phyloP scores from a whole-genome alignment of 2,888 invertebrate species.

The Melolontha melolontha region DNA sequence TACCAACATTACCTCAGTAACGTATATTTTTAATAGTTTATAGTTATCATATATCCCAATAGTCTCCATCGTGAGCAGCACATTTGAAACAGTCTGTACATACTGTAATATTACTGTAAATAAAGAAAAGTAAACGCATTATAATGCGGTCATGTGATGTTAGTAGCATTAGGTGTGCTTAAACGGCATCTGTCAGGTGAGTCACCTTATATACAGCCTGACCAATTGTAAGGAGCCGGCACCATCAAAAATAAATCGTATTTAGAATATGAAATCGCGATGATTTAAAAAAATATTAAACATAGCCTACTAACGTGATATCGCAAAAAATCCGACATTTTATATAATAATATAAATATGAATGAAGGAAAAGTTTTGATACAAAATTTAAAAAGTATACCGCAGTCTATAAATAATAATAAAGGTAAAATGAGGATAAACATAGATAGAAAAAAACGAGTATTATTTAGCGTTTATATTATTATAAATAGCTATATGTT shows the following conservation, averaged over 20 bases:
- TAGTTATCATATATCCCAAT: too few relatives aligned
- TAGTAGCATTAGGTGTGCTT: conserved; percentile 52
- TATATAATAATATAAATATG: conserved; percentile 61
- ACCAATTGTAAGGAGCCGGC: conserved; percentile 38
- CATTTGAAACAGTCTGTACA: conserved; percentile 28
- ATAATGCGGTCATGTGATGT: conserved; percentile 57
- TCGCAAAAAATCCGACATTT: conserved; percentile 62
- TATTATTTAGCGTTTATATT: conserved; percentile 61
- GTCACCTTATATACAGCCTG: background rate
- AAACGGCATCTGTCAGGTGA: conserved; percentile 40
- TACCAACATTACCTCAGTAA: too few relatives aligned
- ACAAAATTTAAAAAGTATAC: conserved; percentile 65
- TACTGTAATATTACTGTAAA: conserved; percentile 62
- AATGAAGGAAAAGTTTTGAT: conserved; percentile 65
- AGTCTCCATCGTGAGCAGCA: background rate
- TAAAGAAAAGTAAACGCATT: conserved; percentile 58
- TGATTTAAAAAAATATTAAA: conserved; percentile 45
- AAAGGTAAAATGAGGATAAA: conserved; percentile 61
- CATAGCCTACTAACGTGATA: conserved; percentile 63
- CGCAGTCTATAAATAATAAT: conserved; percentile 60
- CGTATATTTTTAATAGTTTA: too few relatives aligned
- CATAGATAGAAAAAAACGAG: conserved; percentile 56
- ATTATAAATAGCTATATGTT: conserved; percentile 61
- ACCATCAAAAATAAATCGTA: conserved; percentile 47
- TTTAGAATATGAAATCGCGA: too few relatives aligned